phyloP scores from a whole-genome alignment of 2,113 vertebrate genomes.

The Pantherophis guttatus region DNA sequence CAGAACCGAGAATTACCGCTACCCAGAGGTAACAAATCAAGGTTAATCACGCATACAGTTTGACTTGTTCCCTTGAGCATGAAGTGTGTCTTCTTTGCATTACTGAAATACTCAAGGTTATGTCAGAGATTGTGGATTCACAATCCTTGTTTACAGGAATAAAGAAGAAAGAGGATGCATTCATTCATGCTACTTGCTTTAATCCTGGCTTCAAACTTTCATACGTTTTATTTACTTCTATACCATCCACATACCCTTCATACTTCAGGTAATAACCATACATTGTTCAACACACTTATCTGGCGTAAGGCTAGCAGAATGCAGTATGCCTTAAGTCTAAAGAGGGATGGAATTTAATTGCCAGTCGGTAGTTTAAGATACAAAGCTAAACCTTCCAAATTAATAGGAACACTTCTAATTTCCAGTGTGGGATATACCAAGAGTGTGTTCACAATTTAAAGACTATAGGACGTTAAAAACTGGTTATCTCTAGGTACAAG shows the following conservation, averaged over 20 bases:
- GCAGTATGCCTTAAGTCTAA: not conserved
- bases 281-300: not conserved
- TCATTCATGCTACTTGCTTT: not conserved
- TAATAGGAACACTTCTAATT: not conserved
- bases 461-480: not conserved
- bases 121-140: not conserved
- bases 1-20: not conserved
- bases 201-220: not conserved
- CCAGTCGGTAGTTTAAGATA: not conserved
- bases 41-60: slow-evolving; percentile 6
- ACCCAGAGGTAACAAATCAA: slow-evolving; percentile 14
- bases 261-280: not conserved
- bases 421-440: not conserved
- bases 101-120: slow-evolving; percentile 5
- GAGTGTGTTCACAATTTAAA: not conserved
- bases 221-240: not conserved
- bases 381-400: not conserved
- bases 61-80: slow-evolving; percentile 4
- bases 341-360: not conserved
- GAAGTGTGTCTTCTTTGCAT: not conserved
- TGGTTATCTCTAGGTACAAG: not conserved
- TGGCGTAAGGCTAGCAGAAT: not conserved
- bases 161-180: not conserved
- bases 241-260: not conserved
- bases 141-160: not conserved